These are phyloP conservation scores for Phlogophora meticulosa DNA, from an alignment of 2,888 invertebrate species.

Conservation along the genomic window DNA sequence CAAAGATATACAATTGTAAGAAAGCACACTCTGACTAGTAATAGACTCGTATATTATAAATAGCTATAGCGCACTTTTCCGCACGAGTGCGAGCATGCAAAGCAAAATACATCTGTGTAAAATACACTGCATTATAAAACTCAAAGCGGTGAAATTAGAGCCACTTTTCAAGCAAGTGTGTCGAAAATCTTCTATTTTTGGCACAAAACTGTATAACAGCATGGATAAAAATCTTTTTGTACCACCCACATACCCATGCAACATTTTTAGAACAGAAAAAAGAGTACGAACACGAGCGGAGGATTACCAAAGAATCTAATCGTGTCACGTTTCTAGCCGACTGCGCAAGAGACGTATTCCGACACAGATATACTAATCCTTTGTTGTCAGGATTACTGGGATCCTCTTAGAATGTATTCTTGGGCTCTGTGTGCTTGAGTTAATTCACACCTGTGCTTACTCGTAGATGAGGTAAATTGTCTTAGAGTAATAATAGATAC, in stretches of 20 bases:
- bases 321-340: constrained; percentile 33
- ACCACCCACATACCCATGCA: constrained; percentile 6
- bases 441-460: constrained; percentile 37
- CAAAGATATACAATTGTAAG: too few species aligned
- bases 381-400: constrained; percentile 48
- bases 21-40: too few species aligned
- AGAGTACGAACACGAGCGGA: background rate
- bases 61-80: too few species aligned
- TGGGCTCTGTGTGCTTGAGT: constrained; percentile 37
- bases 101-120: too few species aligned
- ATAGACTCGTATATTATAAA: too few species aligned
- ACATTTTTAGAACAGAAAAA: background rate
- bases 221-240: background rate
- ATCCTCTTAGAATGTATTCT: constrained; percentile 47
- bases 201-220: background rate
- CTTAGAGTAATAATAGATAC: too few species aligned
- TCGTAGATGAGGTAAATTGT: constrained; percentile 1
- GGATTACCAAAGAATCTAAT: constrained; percentile 36
- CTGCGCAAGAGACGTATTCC: constrained; percentile 29
- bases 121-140: too few species aligned
- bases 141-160: too few species aligned
- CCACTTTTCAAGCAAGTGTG: too few species aligned
- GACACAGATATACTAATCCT: constrained; percentile 39
- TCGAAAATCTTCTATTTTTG: background rate
- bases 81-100: too few species aligned